Conservation (phyloP, 2,113 vertebrate genomes). For the Aythya baeri region DNA sequence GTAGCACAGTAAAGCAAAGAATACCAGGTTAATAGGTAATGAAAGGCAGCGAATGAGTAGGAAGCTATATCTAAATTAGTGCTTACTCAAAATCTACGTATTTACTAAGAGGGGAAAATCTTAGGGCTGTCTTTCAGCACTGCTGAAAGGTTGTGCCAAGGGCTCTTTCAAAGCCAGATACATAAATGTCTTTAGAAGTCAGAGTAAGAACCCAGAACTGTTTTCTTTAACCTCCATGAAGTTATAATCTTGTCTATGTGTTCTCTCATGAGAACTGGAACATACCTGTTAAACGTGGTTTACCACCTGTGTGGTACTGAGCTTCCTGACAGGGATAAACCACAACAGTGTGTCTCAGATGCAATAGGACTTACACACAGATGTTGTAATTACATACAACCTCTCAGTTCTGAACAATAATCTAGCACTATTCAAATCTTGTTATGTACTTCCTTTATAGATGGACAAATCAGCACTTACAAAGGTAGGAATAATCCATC, state of each 20-base stretch:
- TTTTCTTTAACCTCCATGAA: not conserved
- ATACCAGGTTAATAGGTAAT: not conserved
- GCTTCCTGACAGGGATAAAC: too few species aligned
- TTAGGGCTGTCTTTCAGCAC: not conserved
- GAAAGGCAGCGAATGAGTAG: not conserved
- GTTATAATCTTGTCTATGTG: not conserved
- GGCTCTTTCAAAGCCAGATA: not conserved
- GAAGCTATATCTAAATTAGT: not conserved
- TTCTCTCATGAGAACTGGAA: not conserved
- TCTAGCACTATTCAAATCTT: not conserved
- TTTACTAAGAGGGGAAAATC: not conserved
- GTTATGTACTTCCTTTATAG: not conserved
- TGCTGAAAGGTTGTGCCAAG: not conserved
- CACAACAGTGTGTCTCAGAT: not conserved
- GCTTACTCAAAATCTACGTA: not conserved
- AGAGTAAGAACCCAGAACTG: not conserved
- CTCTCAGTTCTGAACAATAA: not conserved
- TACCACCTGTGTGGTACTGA: too few species aligned
- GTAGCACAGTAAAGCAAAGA: not conserved
- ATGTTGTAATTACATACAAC: rapidly evolving
- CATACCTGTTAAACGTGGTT: not conserved
- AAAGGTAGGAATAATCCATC: not conserved
- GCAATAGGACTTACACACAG: not conserved
- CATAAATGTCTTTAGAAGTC: not conserved
- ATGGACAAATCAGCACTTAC: not conserved